These are phyloP conservation scores for Leucophenga varia DNA, from an alignment of 1,140 invertebrate genomes.

Conservation along the genomic window DNA sequence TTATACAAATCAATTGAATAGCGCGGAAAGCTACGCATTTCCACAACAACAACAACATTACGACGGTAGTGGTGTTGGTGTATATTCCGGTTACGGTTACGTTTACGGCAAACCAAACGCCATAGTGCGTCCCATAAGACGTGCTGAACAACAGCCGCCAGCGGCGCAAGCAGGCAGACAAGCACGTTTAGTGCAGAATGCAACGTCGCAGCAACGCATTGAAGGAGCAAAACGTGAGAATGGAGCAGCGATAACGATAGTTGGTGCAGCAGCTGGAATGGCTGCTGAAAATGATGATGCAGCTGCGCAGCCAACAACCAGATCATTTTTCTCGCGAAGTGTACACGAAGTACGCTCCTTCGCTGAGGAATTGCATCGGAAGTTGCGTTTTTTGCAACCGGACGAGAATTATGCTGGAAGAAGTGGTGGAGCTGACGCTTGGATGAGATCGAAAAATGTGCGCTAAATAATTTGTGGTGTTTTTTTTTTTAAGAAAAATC, in stretches of 20 bases:
- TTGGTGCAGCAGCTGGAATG: no score
- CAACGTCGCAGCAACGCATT: no score
- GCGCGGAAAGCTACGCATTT: constrained; percentile 34
- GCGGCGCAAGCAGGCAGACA: constrained; percentile 6
- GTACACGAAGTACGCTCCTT: constrained; percentile 39
- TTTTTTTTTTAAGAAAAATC: no score
- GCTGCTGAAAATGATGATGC: no score
- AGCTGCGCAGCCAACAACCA: constrained; percentile 16
- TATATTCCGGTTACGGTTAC: neutral
- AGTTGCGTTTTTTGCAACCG: constrained; percentile 40
- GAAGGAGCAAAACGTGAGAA: no score
- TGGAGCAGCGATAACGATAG: no score
- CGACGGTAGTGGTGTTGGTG: no score
- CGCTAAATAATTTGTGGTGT: no score
- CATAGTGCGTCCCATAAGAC: constrained; percentile 58
- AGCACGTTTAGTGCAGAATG: no score
- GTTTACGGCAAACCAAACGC: constrained; percentile 55
- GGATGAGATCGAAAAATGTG: constrained; percentile 2
- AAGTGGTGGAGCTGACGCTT: constrained; percentile 10
- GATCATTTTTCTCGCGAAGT: constrained; percentile 38
- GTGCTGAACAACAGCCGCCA: constrained; percentile 25
- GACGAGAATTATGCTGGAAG: constrained; percentile 36
- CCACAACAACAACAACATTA: constrained; percentile 35
- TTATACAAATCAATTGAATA: constrained; percentile 27
- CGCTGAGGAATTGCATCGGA: constrained; percentile 48